These are phyloP conservation scores for Scolopax rusticola DNA, from an alignment of 2,797 vertebrate species.

Conservation along the genomic window DNA sequence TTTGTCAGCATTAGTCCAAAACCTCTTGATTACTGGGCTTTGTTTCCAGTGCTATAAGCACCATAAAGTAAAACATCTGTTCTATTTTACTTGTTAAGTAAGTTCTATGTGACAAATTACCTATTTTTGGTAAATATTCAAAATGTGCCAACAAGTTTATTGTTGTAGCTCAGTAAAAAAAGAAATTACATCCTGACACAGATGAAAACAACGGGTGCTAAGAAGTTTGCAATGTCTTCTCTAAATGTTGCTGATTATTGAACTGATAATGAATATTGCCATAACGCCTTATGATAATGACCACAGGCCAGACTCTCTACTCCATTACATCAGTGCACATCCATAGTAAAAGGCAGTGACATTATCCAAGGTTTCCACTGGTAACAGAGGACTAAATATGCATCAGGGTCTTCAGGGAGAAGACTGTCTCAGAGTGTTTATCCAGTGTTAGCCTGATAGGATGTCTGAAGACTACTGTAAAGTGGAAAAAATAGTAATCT, in stretches of 20 bases:
- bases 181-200: neutral
- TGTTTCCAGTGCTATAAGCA: neutral
- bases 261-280: neutral
- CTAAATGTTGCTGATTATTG: neutral
- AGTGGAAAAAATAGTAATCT: neutral
- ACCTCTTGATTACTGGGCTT: neutral
- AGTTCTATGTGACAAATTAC: neutral
- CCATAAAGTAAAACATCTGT: neutral
- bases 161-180: neutral
- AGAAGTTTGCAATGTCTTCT: neutral
- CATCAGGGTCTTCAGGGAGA: neutral
- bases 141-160: neutral
- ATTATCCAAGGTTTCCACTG: neutral
- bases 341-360: neutral
- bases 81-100: neutral
- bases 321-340: neutral
- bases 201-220: neutral
- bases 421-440: neutral
- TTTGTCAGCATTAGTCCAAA: neutral
- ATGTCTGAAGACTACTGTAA: neutral
- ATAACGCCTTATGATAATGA: neutral
- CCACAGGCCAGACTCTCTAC: neutral
- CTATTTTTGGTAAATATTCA: neutral
- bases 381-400: neutral
- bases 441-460: neutral